Base-by-base conservation (phyloP, 2,797 vertebrate species). In the Vespertilio murinus region DNA sequence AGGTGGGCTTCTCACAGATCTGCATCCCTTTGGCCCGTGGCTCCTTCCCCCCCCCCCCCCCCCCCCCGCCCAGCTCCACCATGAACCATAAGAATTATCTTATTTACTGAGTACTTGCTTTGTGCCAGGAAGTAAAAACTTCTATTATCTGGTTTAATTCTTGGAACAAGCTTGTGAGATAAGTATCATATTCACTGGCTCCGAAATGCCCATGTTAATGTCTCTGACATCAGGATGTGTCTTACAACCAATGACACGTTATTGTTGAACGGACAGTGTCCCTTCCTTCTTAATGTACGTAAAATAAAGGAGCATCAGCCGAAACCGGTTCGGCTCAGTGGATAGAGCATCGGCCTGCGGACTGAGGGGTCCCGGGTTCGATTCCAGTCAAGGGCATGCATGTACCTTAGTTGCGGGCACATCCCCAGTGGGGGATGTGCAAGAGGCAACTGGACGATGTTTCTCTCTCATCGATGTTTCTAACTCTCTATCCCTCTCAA, bases 121-220 rank as follows among this genome's bases (percentile, higher is more conserved):
- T 86, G 77, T 71, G 90, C 77, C 80, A 59, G 80, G 65, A 59
- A 88, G 64, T 85, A 71, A 94, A 92, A 73, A 73, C 75, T 92
- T 90, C 22, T 10, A 75, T 84, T 87, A 93, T 61, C 80, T 80
- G 13, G 1, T 75, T 90, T 85, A 77, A 74, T 88, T 95, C 94
- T 96, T 88, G 47, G 70, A 93, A 88, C 59, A 65, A 40, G 28
- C 45, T 94, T 65, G 28, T 87, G 73, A 88, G 75, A 92, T 78
- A 73, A 47, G 52, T 25, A 70, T 65, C 35, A 5, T 65, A 59
- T 33, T 90, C 82, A 28, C 73, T 67, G 92, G 90, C 75, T 90
- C 81, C 47, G 13, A 82, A 45, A 56, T 52, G 47, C 38, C 73
- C 7, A n/a, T 16, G 80, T 67, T 28, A 79, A 71, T 40, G 49